phyloP scores from a whole-genome alignment of 1,140 invertebrate species.

The Drosophila kohkoa region DNA sequence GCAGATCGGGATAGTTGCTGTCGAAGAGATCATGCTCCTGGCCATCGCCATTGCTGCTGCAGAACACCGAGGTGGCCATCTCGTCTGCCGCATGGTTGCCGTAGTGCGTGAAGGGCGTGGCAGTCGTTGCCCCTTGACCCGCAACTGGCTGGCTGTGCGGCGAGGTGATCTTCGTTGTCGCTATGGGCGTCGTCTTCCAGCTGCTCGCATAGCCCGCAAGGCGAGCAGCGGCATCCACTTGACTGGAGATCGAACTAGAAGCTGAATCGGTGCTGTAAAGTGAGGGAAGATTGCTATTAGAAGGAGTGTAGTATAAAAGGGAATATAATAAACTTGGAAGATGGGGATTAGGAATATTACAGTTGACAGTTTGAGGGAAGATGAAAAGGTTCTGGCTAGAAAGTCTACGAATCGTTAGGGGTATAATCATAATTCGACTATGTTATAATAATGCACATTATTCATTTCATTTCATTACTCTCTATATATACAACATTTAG shows the following conservation, averaged over 20 bases:
- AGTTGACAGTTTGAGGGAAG: too few species aligned
- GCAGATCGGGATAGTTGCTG: conserved; percentile 89
- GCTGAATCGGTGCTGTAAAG: conserved; percentile 67
- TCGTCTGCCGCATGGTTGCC: conserved; percentile 65
- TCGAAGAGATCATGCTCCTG: conserved; percentile 87
- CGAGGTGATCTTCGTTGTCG: conserved; percentile 85
- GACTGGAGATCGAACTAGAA: conserved; percentile 79
- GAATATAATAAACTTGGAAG: neutral
- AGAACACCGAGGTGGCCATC: conserved; percentile 79
- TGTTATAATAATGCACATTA: too few species aligned
- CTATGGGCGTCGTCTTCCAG: conserved; percentile 84
- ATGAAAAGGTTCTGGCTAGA: too few species aligned
- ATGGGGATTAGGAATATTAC: neutral
- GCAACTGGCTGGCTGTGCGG: conserved; percentile 84
- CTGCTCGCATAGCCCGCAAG: conserved; percentile 75
- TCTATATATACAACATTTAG: too few species aligned
- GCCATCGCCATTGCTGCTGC: conserved; percentile 80
- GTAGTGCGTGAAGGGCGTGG: conserved; percentile 57
- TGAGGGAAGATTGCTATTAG: neutral
- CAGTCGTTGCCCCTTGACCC: conserved; percentile 53
- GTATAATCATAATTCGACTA: too few species aligned
- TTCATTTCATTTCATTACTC: too few species aligned
- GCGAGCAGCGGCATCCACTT: conserved; percentile 79
- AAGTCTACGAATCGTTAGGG: too few species aligned
- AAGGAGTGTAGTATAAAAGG: too few species aligned